These are phyloP conservation scores for Timema podura DNA, from an alignment of 2,888 invertebrate genomes.

Conservation along the genomic window DNA sequence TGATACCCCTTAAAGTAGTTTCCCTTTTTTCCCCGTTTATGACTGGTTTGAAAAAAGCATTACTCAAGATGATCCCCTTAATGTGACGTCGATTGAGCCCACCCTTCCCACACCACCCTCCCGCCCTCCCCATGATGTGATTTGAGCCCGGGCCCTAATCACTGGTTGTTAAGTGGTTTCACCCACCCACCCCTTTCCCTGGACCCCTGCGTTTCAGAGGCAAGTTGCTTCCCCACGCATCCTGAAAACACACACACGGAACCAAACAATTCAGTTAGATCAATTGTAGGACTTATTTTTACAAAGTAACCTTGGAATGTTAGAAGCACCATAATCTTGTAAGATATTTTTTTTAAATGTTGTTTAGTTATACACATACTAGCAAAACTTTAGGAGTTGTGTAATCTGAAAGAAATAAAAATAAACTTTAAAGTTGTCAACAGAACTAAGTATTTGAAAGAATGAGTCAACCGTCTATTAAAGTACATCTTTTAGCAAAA, in stretches of 20 bases:
- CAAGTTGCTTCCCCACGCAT: constrained; percentile 27
- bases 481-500: too few species aligned
- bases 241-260: constrained; percentile 26
- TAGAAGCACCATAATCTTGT: too few species aligned
- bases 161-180: constrained; percentile 42
- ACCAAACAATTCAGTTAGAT: not conserved
- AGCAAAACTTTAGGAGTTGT: too few species aligned
- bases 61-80: not conserved
- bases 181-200: constrained; percentile 49
- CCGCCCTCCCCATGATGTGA: constrained; percentile 27
- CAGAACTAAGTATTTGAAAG: too few species aligned
- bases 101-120: constrained; percentile 30
- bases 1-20: constrained; percentile 24
- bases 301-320: constrained; percentile 1
- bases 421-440: too few species aligned
- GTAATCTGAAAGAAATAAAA: too few species aligned
- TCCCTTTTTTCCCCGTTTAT: not conserved
- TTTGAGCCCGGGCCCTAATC: constrained; percentile 23
- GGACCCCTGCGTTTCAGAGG: constrained; percentile 41
- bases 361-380: too few species aligned
- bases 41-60: not conserved
- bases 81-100: constrained; percentile 19
- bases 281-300: not conserved
- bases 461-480: too few species aligned
- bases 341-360: too few species aligned